Conservation (phyloP, 2,888 invertebrate species). For the Cephus pygmeus region DNA sequence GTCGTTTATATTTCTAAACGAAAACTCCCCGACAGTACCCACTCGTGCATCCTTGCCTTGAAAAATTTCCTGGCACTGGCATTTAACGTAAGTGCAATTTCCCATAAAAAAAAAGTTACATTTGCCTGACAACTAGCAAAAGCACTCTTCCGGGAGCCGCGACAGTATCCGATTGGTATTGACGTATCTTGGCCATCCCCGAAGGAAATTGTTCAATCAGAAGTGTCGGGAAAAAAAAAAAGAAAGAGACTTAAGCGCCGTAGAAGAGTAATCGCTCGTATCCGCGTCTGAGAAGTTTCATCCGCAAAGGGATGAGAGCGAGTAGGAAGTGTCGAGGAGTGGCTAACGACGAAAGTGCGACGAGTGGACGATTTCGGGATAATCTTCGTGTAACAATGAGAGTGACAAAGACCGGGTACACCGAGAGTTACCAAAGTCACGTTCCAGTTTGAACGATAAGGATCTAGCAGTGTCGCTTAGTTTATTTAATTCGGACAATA, state of each 20-base stretch:
- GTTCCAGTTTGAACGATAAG: background rate
- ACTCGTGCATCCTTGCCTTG: background rate
- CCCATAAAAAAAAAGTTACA: slow-evolving; percentile 19
- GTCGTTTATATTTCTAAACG: background rate
- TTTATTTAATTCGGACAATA: slow-evolving; percentile 25
- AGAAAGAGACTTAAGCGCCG: background rate
- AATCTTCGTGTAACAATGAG: background rate
- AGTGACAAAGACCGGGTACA: background rate
- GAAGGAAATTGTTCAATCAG: background rate
- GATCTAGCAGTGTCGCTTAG: background rate
- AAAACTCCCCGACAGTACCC: background rate
- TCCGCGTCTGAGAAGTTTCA: background rate
- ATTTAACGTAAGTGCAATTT: slow-evolving; percentile 27
- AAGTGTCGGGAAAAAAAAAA: background rate
- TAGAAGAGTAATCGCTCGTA: background rate
- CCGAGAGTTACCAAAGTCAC: background rate
- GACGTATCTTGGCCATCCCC: background rate
- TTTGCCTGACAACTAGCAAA: background rate
- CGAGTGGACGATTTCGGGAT: background rate
- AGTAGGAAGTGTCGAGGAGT: background rate
- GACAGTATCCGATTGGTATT: background rate
- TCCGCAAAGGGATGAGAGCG: slow-evolving; percentile 2
- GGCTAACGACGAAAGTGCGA: background rate
- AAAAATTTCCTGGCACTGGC: background rate
- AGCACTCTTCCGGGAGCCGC: background rate